Evolutionary conservation across 92 coral and sea anemone genomes (phyloP).

Genomic region (Epizoanthus illoricatus): DNA sequence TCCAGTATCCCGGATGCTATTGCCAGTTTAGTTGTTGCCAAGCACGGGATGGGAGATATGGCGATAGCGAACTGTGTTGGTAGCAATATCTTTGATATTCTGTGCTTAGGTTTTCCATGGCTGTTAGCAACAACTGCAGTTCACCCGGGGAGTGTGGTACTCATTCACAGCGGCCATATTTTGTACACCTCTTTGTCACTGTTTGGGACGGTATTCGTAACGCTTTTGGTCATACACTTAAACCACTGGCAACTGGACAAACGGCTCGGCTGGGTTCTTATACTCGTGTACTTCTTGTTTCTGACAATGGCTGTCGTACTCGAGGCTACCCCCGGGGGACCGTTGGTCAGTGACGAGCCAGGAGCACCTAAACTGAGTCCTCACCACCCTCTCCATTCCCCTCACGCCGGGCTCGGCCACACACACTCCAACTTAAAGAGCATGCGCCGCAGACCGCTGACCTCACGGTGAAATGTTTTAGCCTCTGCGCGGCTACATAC

Average conservation of each 20-base stretch:
- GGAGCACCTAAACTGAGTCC: slow-evolving; percentile 76
- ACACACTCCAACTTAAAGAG: slow-evolving; percentile 57
- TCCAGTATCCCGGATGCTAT: slow-evolving; percentile 99
- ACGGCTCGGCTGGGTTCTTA: slow-evolving; percentile 74
- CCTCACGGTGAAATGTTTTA: slow-evolving; percentile 23
- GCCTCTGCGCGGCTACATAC: background rate
- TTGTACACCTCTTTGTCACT: slow-evolving; percentile 85
- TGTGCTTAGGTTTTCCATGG: slow-evolving; percentile 97
- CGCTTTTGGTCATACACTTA: slow-evolving; percentile 65
- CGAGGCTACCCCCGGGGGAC: slow-evolving; percentile 87
- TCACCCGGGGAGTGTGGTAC: slow-evolving; percentile 88
- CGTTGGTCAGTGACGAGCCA: slow-evolving; percentile 58
- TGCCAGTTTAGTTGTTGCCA: slow-evolving; percentile 94
- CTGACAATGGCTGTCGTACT: slow-evolving; percentile 84
- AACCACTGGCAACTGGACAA: slow-evolving; percentile 87
- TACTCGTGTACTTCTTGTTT: slow-evolving; percentile 72
- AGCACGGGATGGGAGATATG: slow-evolving; percentile 99
- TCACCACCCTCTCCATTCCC: slow-evolving; percentile 85
- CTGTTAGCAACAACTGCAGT: slow-evolving; percentile 89
- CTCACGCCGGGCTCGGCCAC: slow-evolving; percentile 87
- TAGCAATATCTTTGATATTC: slow-evolving; percentile 93
- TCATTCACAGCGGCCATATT: slow-evolving; percentile 91
- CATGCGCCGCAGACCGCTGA: slow-evolving; percentile 34
- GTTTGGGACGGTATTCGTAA: slow-evolving; percentile 87
- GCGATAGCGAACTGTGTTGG: slow-evolving; percentile 98